Conservation (phyloP, 2,888 invertebrate species). For the Operophtera brumata region DNA sequence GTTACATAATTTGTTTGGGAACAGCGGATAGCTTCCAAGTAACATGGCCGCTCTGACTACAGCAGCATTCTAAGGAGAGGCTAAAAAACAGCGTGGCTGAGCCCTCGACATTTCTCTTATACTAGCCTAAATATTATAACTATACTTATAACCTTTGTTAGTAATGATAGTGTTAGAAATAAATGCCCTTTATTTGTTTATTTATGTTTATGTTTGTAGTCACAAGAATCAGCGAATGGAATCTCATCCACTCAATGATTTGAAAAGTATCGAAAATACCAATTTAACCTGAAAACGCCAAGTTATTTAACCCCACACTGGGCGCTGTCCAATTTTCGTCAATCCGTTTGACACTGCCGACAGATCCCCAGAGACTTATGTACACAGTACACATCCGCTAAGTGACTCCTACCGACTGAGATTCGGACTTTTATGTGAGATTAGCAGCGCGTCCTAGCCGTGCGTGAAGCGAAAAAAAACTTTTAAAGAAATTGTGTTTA, state of each 20-base stretch:
- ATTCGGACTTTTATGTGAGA: conserved; percentile 8
- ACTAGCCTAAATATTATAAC: too few relatives aligned
- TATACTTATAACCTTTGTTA: too few relatives aligned
- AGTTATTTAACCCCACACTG: conserved; percentile 1
- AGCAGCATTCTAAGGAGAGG: too few relatives aligned
- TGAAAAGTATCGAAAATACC: neutral
- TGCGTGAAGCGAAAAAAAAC: neutral
- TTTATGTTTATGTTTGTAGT: neutral
- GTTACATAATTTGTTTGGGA: too few relatives aligned
- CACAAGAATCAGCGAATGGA: neutral
- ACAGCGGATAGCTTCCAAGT: too few relatives aligned
- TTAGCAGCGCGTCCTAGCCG: too few relatives aligned
- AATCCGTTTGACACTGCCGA: neutral
- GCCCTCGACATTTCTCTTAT: too few relatives aligned
- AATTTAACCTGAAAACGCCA: neutral
- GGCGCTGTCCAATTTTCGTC: conserved; percentile 8
- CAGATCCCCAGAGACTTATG: neutral
- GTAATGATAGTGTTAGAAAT: too few relatives aligned
- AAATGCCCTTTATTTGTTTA: too few relatives aligned
- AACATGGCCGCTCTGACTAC: too few relatives aligned
- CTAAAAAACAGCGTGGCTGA: too few relatives aligned
- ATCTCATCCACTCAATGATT: neutral
- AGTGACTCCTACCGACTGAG: conserved; percentile 6
- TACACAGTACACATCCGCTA: conserved; percentile 5
- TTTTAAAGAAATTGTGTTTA: too few relatives aligned